Evolutionary conservation across 1,140 invertebrate genomes (phyloP), one percentile per base, ranked within the genome.

Genomic region (Hydropsyche tenuis): DNA sequence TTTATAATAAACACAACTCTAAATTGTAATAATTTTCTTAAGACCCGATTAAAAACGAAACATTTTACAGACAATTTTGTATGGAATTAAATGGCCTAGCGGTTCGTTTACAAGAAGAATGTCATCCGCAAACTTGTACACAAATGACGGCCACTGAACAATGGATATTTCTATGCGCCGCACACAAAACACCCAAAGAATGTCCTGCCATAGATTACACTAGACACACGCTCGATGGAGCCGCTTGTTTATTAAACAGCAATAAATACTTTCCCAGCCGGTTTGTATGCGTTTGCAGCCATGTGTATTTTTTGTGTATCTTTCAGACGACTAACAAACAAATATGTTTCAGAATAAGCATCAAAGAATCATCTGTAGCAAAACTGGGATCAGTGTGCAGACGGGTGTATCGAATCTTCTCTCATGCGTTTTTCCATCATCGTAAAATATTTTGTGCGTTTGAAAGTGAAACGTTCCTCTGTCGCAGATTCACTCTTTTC

Each of bases 131-230:
- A 77, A 96, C 92, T 1, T 99, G 98, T 82, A 96, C 93, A 51
- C 97, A 99, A 86, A 99, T 99, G 98, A 99, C 98, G 51, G 98
- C 98, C 3, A 99, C 98, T 16, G 97, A 99, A 86, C 98, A 99
- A 81, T 99, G 98, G 98, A 99, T 99, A 82, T 99, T 99, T 85
- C 86, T 99, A 42, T 99, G 98, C 89, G 98, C 98, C 73, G 97
- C 98, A 60, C 98, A 99, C 82, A 99, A 99, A 89, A 99, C 97
- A 75, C 98, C 98, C 22, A 99, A 99, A 86, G 98, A 99, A 90
- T 99, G 98, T 86, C 96, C 98, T 69, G 98, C 98, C 18, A 99
- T 99, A 82, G 98, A 99, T 85, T 99, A 99, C 80, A 99, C 98
- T 0, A 87, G 98, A 78, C 98, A 99, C 82, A 99, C 98, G n/a